phyloP scores from a whole-genome alignment of 2,797 vertebrate species.

The Enteromius fasciolatus region DNA sequence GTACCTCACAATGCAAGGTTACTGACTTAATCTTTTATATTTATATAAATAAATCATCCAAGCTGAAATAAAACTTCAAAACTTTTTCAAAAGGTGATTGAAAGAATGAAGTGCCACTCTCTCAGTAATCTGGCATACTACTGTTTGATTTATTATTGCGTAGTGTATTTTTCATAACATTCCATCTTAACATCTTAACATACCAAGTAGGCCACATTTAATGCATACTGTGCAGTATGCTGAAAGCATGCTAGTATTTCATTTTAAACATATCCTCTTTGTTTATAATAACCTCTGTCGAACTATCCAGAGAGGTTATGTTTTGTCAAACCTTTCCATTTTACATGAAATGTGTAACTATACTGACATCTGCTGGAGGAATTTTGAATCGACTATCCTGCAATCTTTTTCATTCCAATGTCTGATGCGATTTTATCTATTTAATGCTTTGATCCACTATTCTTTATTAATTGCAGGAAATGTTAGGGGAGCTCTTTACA shows the following conservation, averaged over 20 bases:
- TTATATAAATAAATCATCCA: neutral
- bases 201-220: neutral
- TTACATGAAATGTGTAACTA: constrained; percentile 39
- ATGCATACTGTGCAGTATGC: neutral
- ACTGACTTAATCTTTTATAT: neutral
- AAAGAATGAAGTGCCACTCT: neutral
- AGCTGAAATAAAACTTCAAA: neutral
- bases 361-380: constrained; percentile 70
- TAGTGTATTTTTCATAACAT: neutral
- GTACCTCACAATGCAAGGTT: neutral
- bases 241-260: neutral
- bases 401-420: neutral
- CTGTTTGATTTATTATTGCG: neutral
- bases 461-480: constrained; percentile 80
- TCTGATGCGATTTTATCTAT: neutral
- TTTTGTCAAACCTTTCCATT: neutral
- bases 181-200: no score
- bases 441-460: constrained; percentile 13
- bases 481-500: constrained; percentile 96
- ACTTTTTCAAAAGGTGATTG: neutral
- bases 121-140: neutral
- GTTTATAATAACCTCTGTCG: neutral
- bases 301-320: neutral
- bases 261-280: neutral
- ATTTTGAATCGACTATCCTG: neutral